Percentiles rank a stretch among this genome's conserved stretches.
Conservation (phyloP, 2,797 vertebrate species). For the Phoeniculus purpureus region DNA sequence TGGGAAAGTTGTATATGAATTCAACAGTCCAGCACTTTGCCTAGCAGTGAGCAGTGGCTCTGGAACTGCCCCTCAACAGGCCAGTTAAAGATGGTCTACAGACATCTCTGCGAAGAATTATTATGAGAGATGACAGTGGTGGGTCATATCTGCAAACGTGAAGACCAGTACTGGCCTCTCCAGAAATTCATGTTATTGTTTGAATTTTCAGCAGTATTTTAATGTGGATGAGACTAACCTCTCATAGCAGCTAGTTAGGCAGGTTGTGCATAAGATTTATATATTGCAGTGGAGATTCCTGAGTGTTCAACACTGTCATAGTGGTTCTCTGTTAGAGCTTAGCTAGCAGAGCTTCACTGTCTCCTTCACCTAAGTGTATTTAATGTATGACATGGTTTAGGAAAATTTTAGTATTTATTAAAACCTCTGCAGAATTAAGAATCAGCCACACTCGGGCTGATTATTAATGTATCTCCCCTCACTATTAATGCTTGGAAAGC, state of each 20-base stretch:
- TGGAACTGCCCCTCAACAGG: background rate
- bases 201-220: constrained; percentile 9
- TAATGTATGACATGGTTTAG: background rate
- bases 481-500: background rate
- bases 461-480: background rate
- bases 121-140: background rate
- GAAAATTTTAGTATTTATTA: background rate
- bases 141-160: background rate
- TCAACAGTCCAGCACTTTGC: constrained; percentile 15
- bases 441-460: background rate
- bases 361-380: background rate
- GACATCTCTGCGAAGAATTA: background rate
- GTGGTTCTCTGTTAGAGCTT: background rate
- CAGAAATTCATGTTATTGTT: constrained; percentile 17
- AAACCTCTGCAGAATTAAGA: background rate
- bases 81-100: constrained; percentile 3
- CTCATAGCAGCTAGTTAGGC: background rate
- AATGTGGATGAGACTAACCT: background rate
- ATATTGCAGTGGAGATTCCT: background rate
- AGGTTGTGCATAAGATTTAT: background rate
- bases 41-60: background rate
- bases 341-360: background rate
- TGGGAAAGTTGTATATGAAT: constrained; percentile 29
- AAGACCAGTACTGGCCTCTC: background rate
- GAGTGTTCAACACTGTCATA: background rate